phyloP scores from a whole-genome alignment of 2,113 vertebrate genomes.

The Elaphurus davidianus region DNA sequence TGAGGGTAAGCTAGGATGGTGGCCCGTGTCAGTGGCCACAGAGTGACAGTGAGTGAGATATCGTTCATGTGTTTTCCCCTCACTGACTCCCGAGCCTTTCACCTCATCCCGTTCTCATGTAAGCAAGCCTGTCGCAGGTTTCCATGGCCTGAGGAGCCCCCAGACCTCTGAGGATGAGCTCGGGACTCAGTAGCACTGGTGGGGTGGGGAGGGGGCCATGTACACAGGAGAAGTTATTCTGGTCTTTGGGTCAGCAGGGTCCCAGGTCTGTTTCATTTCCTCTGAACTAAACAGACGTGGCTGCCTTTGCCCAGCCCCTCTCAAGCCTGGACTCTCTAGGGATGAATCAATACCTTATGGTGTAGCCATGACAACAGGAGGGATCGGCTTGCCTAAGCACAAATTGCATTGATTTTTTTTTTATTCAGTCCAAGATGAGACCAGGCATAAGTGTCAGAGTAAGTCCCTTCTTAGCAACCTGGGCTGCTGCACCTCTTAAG shows the following conservation, averaged over 20 bases:
- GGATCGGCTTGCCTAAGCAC: constrained; percentile 71
- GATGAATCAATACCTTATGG: constrained; percentile 76
- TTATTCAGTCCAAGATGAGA: constrained; percentile 67
- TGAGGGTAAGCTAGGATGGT: background rate
- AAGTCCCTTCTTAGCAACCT: background rate
- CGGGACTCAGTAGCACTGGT: background rate
- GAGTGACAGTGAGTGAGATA: background rate
- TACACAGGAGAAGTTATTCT: background rate
- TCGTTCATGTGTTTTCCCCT: background rate
- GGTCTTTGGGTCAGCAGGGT: background rate
- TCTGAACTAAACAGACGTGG: constrained; percentile 63
- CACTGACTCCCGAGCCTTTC: background rate
- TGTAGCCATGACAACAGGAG: constrained; percentile 79
- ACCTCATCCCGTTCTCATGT: no score
- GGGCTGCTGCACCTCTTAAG: background rate
- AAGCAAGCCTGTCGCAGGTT: background rate
- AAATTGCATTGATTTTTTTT: constrained; percentile 78
- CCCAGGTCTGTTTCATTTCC: constrained; percentile 60
- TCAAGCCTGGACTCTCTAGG: constrained; percentile 68
- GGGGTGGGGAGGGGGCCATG: background rate
- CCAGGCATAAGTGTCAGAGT: constrained; percentile 58
- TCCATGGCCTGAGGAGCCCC: background rate
- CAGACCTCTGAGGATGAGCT: background rate
- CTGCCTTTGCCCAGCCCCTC: constrained; percentile 62
- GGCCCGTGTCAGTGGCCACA: background rate